A percentile compares a stretch with the other conserved stretches of the same genome.
Evolutionary conservation across 1,140 invertebrate genomes (phyloP).

Genomic region (Aethina tumida): DNA sequence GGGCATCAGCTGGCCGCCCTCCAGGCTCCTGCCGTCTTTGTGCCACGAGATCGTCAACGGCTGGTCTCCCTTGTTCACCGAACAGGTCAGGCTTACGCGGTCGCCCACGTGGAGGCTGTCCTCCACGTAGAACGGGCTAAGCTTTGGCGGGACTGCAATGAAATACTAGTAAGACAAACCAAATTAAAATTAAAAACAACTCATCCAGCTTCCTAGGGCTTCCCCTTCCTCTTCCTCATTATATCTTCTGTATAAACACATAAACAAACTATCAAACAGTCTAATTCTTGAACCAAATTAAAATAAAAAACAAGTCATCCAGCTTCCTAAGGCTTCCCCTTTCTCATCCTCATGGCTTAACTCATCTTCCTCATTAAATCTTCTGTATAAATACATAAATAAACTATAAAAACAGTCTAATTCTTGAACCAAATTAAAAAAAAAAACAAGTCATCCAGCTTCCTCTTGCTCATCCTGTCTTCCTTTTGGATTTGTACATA

Average conservation of each 20-base stretch:
- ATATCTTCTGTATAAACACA: too few relatives aligned
- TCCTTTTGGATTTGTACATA: too few relatives aligned
- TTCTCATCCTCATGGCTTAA: too few relatives aligned
- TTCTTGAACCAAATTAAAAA: constrained; percentile 5
- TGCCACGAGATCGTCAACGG: constrained; percentile 68
- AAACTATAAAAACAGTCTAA: too few relatives aligned
- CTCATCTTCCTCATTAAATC: neutral
- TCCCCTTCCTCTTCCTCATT: neutral
- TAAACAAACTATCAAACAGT: too few relatives aligned
- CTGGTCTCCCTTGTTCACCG: constrained; percentile 66
- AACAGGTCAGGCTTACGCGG: constrained; percentile 63
- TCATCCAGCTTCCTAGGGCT: neutral
- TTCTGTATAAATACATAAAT: too few relatives aligned
- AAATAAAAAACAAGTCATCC: neutral
- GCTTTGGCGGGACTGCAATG: constrained; percentile 69
- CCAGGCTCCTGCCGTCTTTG: constrained; percentile 59
- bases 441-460: constrained; percentile 1
- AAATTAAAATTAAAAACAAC: neutral
- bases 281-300: too few relatives aligned
- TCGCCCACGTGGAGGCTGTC: constrained; percentile 65
- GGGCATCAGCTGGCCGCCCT: constrained; percentile 48
- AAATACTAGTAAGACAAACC: constrained; percentile 20
- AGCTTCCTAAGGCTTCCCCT: neutral
- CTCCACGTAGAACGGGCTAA: constrained; percentile 66
- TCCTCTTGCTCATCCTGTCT: too few relatives aligned